Conservation (phyloP, 1,140 invertebrate species). For the Aphelinus atriplicis region DNA sequence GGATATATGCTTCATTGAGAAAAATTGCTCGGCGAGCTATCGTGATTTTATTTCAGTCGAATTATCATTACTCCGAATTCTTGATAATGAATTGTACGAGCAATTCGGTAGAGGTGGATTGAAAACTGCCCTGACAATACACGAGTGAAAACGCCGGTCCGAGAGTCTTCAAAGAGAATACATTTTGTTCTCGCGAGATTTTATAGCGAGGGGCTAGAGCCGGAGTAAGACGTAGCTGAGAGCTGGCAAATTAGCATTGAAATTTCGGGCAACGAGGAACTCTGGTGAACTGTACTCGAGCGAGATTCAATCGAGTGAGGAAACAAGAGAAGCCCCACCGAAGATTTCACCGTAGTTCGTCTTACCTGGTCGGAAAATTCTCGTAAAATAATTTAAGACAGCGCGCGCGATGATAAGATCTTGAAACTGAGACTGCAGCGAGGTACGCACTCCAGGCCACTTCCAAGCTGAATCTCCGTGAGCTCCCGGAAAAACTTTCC, state of each 20-base stretch:
- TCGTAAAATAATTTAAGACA: conserved; percentile 24
- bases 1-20: too few species aligned
- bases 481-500: conserved; percentile 34
- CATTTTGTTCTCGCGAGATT: too few species aligned
- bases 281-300: background rate
- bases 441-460: background rate
- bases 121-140: too few species aligned
- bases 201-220: background rate
- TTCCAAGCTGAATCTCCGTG: conserved; percentile 11
- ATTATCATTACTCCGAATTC: too few species aligned
- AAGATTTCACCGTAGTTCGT: conserved; percentile 16
- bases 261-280: conserved; percentile 4
- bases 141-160: background rate
- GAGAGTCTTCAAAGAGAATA: background rate
- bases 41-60: too few species aligned
- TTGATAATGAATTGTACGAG: too few species aligned
- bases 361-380: background rate
- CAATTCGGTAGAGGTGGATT: too few species aligned
- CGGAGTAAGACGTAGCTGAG: background rate
- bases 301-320: conserved; percentile 15
- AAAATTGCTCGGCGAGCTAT: too few species aligned
- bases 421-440: conserved; percentile 27
- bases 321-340: background rate
- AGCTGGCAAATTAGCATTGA: conserved; percentile 25
- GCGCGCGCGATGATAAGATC: conserved; percentile 28